A percentile compares a stretch with the other conserved stretches of the same genome.
Evolutionary conservation across 2,113 vertebrate genomes (phyloP).

Genomic region (Phyllopteryx taeniolatus): DNA sequence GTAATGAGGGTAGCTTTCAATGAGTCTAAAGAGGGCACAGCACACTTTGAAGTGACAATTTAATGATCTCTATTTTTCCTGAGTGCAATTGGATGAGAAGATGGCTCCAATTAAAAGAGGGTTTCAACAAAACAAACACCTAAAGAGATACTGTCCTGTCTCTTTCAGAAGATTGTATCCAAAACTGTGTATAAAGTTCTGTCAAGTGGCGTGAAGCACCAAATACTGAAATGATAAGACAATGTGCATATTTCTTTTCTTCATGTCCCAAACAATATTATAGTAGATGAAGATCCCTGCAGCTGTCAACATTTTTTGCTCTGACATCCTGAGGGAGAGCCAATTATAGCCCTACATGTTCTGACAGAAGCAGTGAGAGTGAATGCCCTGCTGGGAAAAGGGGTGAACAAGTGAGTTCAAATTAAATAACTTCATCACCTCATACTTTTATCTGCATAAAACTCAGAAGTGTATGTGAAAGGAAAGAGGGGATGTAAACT

Average conservation of each 20-base stretch:
- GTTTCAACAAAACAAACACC: slow-evolving; percentile 25
- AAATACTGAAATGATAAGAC: neutral
- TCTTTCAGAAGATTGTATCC: neutral
- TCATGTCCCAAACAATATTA: neutral
- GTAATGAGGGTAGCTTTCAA: slow-evolving; percentile 31
- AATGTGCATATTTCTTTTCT: neutral
- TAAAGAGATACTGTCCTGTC: neutral
- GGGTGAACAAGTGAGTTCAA: slow-evolving; percentile 44
- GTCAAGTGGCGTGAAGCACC: neutral
- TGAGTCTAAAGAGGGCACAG: slow-evolving; percentile 19
- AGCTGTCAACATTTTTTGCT: slow-evolving; percentile 38
- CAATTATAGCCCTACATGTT: slow-evolving; percentile 66
- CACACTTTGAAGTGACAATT: slow-evolving; percentile 17
- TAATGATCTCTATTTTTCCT: slow-evolving; percentile 52
- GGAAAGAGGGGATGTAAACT: neutral
- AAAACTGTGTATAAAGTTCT: neutral
- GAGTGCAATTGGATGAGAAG: slow-evolving; percentile 44
- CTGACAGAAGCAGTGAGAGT: slow-evolving; percentile 53
- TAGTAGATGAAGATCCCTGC: slow-evolving; percentile 9
- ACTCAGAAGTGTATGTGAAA: slow-evolving; percentile 14
- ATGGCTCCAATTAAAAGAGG: slow-evolving; percentile 44
- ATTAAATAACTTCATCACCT: slow-evolving; percentile 62
- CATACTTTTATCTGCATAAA: slow-evolving; percentile 30
- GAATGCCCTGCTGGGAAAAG: slow-evolving; percentile 21
- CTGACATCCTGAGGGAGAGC: slow-evolving; percentile 34